phyloP scores from a whole-genome alignment of 2,797 vertebrate species.

The Crenichthys baileyi region DNA sequence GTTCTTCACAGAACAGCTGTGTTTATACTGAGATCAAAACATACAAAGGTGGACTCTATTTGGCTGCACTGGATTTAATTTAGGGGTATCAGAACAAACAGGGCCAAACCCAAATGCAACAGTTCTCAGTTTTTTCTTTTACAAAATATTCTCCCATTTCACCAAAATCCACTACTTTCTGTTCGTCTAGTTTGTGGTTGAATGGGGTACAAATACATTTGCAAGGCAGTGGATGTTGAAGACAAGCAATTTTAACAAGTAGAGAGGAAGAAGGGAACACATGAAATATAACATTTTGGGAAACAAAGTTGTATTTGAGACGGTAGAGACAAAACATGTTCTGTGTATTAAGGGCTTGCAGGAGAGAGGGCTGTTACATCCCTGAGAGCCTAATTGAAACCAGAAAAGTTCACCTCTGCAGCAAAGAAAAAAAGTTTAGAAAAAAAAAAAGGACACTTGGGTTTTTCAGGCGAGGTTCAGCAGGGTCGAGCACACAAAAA shows the following conservation, averaged over 20 bases:
- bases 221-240: no score
- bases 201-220: no score
- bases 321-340: background rate
- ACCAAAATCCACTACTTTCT: background rate
- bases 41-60: background rate
- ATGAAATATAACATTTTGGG: no score
- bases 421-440: slow-evolving; percentile 12
- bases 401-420: slow-evolving; percentile 56
- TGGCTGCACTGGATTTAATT: background rate
- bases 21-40: background rate
- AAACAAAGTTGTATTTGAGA: no score
- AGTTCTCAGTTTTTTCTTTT: background rate
- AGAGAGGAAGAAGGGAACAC: no score
- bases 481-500: slow-evolving; percentile 21
- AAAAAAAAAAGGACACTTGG: slow-evolving; percentile 26
- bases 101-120: background rate
- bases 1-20: background rate
- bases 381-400: slow-evolving; percentile 69
- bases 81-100: background rate
- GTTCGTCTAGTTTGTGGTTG: no score
- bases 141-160: background rate
- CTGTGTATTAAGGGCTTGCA: slow-evolving; percentile 10
- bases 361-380: slow-evolving; percentile 43
- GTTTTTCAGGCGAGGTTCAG: slow-evolving; percentile 27
- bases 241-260: no score